phyloP scores from a whole-genome alignment of 2,797 vertebrate species.

The Anas acuta region DNA sequence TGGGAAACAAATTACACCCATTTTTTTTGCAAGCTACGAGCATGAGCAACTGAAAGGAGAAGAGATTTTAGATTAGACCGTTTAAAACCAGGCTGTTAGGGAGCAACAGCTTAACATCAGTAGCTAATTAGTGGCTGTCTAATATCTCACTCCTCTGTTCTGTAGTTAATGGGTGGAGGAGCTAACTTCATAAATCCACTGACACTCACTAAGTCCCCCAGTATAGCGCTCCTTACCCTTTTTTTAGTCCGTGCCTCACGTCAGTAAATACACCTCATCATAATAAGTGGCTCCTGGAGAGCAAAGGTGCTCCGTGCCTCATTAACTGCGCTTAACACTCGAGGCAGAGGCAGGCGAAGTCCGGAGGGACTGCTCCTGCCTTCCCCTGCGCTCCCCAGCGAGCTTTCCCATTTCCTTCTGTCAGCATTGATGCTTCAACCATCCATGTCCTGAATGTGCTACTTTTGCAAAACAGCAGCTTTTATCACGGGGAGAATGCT shows the following conservation, averaged over 20 bases:
- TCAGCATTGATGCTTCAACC: slow-evolving; percentile 61
- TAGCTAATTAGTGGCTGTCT: slow-evolving; percentile 21
- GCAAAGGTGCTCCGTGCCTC: slow-evolving; percentile 58
- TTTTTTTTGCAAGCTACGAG: not conserved
- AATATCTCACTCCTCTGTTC: not conserved
- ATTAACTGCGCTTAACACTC: slow-evolving; percentile 29
- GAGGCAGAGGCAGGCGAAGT: not conserved
- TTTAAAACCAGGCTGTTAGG: not conserved
- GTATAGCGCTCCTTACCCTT: not conserved
- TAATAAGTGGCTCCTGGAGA: slow-evolving; percentile 19
- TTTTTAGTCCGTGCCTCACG: not conserved
- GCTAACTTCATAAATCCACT: not conserved
- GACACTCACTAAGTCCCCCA: not conserved
- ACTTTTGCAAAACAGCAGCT: slow-evolving; percentile 51
- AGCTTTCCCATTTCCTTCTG: slow-evolving; percentile 61
- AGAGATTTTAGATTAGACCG: not conserved
- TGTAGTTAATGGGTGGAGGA: slow-evolving; percentile 31
- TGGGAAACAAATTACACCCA: not conserved
- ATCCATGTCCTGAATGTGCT: slow-evolving; percentile 60
- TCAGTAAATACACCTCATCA: slow-evolving; percentile 13
- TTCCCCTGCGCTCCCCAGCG: slow-evolving; percentile 22
- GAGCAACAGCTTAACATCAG: not conserved
- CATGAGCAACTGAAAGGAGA: not conserved
- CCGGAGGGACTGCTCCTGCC: slow-evolving; percentile 27
- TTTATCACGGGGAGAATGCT: slow-evolving; percentile 5